Conservation (phyloP, 2,888 invertebrate genomes). For the Cremastinae sp. region DNA sequence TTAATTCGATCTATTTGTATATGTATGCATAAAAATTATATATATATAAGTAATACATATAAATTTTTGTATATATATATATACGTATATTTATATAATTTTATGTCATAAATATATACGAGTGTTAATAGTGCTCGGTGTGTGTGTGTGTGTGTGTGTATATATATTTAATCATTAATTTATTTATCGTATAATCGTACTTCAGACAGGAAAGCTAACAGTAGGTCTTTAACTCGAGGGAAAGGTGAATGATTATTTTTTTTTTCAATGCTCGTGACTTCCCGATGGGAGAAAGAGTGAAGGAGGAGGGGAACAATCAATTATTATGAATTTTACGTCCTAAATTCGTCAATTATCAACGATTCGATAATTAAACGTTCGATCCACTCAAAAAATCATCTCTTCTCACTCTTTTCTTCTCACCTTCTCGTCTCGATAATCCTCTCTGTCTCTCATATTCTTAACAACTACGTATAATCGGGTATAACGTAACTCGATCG, state of each 20-base stretch:
- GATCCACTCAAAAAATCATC: slow-evolving; percentile 14
- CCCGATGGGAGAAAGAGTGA: slow-evolving; percentile 45
- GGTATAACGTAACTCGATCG: slow-evolving; percentile 33
- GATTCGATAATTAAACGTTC: slow-evolving; percentile 44
- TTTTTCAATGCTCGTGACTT: slow-evolving; percentile 8
- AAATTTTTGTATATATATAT: slow-evolving; percentile 43
- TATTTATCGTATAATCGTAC: slow-evolving; percentile 49
- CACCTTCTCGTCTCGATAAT: slow-evolving; percentile 30
- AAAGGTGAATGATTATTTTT: slow-evolving; percentile 34
- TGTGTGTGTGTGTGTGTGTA: slow-evolving; percentile 44
- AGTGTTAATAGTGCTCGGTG: slow-evolving; percentile 54
- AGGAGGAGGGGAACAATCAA: slow-evolving; percentile 58
- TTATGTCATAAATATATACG: slow-evolving; percentile 60
- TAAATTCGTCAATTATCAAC: slow-evolving; percentile 57
- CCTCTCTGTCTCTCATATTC: slow-evolving; percentile 14
- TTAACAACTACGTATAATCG: slow-evolving; percentile 56
- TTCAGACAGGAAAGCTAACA: slow-evolving; percentile 58
- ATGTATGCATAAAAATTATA: slow-evolving; percentile 47
- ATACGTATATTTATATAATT: slow-evolving; percentile 64
- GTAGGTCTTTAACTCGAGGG: slow-evolving; percentile 45
- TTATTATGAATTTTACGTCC: slow-evolving; percentile 51
- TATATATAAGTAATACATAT: slow-evolving; percentile 48
- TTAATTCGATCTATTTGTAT: slow-evolving; percentile 62
- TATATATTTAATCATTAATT: slow-evolving; percentile 49
- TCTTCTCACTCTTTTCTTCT: not conserved